Conservation (phyloP, 2,888 invertebrate genomes). For the Furcula furcula region DNA sequence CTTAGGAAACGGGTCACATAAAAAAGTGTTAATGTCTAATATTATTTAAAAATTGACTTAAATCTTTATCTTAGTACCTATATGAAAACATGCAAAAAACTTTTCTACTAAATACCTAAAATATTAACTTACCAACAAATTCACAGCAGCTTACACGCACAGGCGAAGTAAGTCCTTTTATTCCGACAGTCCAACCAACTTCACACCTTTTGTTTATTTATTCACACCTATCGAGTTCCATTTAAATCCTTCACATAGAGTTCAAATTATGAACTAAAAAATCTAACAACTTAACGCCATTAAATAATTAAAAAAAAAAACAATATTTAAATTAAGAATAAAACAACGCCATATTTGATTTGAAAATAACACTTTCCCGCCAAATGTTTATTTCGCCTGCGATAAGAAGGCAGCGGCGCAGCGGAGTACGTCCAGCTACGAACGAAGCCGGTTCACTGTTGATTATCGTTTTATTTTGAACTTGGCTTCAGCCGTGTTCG, state of each 20-base stretch:
- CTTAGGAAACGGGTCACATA: too few relatives aligned
- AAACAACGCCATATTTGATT: constrained; percentile 11
- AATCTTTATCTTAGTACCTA: too few relatives aligned
- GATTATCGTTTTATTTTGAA: constrained; percentile 74
- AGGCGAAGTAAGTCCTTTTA: constrained; percentile 21
- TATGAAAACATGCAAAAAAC: too few relatives aligned
- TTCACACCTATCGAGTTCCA: constrained; percentile 36
- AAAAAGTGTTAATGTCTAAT: too few relatives aligned
- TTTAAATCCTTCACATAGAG: constrained; percentile 44
- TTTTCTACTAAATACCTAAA: too few relatives aligned
- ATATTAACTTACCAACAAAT: constrained; percentile 17
- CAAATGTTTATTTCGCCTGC: constrained; percentile 40
- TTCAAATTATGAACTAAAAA: constrained; percentile 35
- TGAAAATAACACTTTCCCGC: constrained; percentile 55
- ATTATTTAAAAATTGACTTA: too few relatives aligned
- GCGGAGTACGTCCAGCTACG: constrained; percentile 60
- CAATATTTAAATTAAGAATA: constrained; percentile 20
- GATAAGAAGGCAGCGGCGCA: constrained; percentile 25
- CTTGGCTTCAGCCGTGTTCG: constrained; percentile 24
- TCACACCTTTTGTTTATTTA: constrained; percentile 41
- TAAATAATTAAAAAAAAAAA: constrained; percentile 6
- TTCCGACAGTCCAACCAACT: constrained; percentile 22
- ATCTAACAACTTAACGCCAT: constrained; percentile 6
- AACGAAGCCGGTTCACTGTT: constrained; percentile 72
- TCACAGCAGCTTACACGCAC: constrained; percentile 2